Conservation (phyloP, 2,888 invertebrate species). For the Eupithecia inturbata region DNA sequence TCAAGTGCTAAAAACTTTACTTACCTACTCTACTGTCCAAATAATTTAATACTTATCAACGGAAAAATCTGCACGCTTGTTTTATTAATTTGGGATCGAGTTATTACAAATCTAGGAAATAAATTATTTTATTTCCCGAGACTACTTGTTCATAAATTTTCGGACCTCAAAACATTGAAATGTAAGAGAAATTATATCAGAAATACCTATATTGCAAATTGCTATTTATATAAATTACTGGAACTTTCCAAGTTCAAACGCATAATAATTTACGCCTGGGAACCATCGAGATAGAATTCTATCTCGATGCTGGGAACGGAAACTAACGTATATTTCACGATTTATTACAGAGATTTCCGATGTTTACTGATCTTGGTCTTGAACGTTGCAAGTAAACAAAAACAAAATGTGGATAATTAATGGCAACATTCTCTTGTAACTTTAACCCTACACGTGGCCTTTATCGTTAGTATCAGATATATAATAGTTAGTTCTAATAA, state of each 20-base stretch:
- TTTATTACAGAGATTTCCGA: conserved; percentile 6
- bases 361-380: conserved; percentile 3
- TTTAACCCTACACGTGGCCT: not conserved
- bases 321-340: conserved; percentile 17
- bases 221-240: not conserved
- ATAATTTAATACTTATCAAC: not conserved
- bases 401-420: not conserved
- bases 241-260: conserved; percentile 30
- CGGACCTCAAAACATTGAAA: not conserved
- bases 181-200: not conserved
- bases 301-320: not conserved
- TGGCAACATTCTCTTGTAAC: not conserved
- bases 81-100: too few relatives aligned
- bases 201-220: not conserved
- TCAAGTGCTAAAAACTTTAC: not conserved
- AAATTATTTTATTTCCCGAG: too few relatives aligned
- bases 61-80: not conserved
- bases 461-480: not conserved
- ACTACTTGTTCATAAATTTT: too few relatives aligned
- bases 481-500: not conserved
- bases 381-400: not conserved
- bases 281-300: too few relatives aligned
- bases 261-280: conserved; percentile 6
- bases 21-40: not conserved
- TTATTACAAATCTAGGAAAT: too few relatives aligned